These are phyloP conservation scores for Oncorhynchus mykiss DNA, from an alignment of 2,113 vertebrate species.

Conservation along the genomic window DNA sequence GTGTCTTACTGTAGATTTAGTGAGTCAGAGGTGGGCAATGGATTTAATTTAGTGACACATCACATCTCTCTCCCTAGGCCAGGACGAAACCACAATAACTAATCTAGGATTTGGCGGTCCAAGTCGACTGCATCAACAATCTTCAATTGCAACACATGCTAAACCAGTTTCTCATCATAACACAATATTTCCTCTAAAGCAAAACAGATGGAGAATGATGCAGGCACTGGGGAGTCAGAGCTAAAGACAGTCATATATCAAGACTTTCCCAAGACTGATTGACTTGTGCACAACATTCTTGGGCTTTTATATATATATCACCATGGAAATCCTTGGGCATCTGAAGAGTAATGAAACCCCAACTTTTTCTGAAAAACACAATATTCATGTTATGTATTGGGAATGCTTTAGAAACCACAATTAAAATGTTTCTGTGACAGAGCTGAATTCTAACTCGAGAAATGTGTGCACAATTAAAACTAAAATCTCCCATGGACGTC, in stretches of 20 bases:
- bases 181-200: slow-evolving; percentile 39
- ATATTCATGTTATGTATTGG: slow-evolving; percentile 31
- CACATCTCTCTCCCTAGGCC: slow-evolving; percentile 29
- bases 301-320: slow-evolving; percentile 36
- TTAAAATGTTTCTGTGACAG: neutral
- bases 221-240: neutral
- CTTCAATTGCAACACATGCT: slow-evolving; percentile 41
- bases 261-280: slow-evolving; percentile 8
- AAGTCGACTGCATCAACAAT: slow-evolving; percentile 17
- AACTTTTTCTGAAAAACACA: slow-evolving; percentile 34
- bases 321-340: slow-evolving; percentile 39
- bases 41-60: slow-evolving; percentile 21
- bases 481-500: too few relatives aligned
- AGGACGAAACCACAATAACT: neutral
- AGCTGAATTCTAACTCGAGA: too few relatives aligned
- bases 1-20: neutral
- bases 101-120: neutral
- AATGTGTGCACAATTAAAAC: too few relatives aligned
- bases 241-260: slow-evolving; percentile 39
- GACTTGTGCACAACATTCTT: slow-evolving; percentile 24
- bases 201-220: slow-evolving; percentile 45
- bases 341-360: neutral
- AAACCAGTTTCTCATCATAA: slow-evolving; percentile 42
- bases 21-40: neutral
- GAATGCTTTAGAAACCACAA: slow-evolving; percentile 30